Evolutionary conservation across 2,888 invertebrate species (phyloP).

Genomic region (Tineola bisselliella): DNA sequence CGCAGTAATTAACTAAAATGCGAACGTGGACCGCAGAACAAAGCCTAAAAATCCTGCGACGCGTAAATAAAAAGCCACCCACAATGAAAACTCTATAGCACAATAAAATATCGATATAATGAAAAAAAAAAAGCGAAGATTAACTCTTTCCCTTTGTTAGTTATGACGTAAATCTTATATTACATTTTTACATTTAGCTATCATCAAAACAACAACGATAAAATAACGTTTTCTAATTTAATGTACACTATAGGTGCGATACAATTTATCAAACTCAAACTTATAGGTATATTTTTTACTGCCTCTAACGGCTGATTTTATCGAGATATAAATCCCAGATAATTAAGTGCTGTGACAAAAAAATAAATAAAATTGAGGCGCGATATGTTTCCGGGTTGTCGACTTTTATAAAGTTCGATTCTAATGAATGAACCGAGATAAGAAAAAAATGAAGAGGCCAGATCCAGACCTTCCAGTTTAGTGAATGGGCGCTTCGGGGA

Average conservation of each 20-base stretch:
- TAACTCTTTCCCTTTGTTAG: too few species aligned
- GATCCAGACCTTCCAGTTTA: slow-evolving; percentile 5
- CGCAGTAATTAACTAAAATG: slow-evolving; percentile 62
- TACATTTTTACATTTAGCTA: too few species aligned
- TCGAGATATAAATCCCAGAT: slow-evolving; percentile 61
- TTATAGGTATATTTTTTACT: neutral
- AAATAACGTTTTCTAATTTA: neutral
- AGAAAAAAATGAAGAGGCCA: slow-evolving; percentile 45
- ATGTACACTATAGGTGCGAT: neutral
- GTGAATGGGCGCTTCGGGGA: neutral
- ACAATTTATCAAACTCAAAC: neutral
- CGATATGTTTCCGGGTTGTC: slow-evolving; percentile 62
- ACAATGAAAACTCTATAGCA: neutral
- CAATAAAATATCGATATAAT: neutral
- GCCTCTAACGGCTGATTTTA: slow-evolving; percentile 36
- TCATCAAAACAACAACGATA: neutral
- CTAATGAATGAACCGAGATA: slow-evolving; percentile 66
- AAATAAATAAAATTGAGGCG: slow-evolving; percentile 65
- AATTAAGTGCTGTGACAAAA: slow-evolving; percentile 67
- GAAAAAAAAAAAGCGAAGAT: too few species aligned
- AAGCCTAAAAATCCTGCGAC: slow-evolving; percentile 5
- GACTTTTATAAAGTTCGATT: slow-evolving; percentile 63
- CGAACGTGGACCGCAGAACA: slow-evolving; percentile 17
- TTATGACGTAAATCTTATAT: too few species aligned
- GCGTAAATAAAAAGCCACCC: slow-evolving; percentile 8